Percentiles rank a stretch among this genome's conserved stretches.
These are phyloP conservation scores for Erebia palarica DNA, from an alignment of 2,888 invertebrate genomes.

Conservation along the genomic window DNA sequence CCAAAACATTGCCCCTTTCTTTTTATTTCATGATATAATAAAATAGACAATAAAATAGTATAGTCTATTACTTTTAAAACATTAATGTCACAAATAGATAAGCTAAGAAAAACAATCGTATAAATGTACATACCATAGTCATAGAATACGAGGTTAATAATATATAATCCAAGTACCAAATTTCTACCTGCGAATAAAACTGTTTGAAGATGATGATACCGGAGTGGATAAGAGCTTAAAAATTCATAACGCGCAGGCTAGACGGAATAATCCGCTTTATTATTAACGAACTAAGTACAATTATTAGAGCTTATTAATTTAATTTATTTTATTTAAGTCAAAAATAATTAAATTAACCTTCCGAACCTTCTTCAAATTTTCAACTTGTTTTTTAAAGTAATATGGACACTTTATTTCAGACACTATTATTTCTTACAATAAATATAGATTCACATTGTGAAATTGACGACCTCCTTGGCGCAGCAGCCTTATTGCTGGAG, in stretches of 20 bases:
- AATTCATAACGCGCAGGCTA: neutral
- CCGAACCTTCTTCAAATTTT: neutral
- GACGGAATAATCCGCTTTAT: neutral
- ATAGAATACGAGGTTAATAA: neutral
- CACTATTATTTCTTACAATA: neutral
- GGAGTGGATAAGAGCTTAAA: neutral
- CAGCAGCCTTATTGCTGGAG: too few relatives aligned
- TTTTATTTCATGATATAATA: conserved; percentile 16
- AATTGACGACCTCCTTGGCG: neutral
- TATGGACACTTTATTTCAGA: neutral
- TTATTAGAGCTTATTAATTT: neutral
- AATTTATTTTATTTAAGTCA: neutral
- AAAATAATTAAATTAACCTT: neutral
- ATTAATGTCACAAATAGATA: conserved; percentile 5
- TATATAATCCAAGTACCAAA: neutral
- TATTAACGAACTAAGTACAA: neutral
- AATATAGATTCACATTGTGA: neutral
- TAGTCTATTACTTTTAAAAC: conserved; percentile 11
- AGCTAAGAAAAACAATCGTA: neutral
- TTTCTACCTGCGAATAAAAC: neutral
- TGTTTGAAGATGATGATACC: neutral
- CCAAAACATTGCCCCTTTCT: neutral
- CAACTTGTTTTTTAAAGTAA: conserved; percentile 1
- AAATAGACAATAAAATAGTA: conserved; percentile 12
- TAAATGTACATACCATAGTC: neutral